A percentile compares a stretch with the other conserved stretches of the same genome.
phyloP scores from a whole-genome alignment of 1,140 invertebrate species.

The Leucophenga varia region DNA sequence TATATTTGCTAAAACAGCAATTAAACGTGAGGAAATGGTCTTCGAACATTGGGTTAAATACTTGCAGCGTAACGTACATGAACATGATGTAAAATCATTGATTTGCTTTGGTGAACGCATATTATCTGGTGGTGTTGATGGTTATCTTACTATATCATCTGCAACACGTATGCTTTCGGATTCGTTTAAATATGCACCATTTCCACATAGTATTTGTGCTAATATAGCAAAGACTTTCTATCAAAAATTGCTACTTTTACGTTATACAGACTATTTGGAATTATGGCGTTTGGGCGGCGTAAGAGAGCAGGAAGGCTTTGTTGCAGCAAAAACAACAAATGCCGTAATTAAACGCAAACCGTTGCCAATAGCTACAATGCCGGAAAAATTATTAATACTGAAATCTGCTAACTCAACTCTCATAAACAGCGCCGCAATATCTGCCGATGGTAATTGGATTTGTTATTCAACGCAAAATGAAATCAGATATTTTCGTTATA shows the following conservation, averaged over 20 bases:
- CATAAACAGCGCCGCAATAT: conserved; percentile 61
- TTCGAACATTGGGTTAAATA: conserved; percentile 75
- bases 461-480: conserved; percentile 71
- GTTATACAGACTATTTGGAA: conserved; percentile 68
- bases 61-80: conserved; percentile 74
- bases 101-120: conserved; percentile 66
- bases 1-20: conserved; percentile 65
- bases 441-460: conserved; percentile 67
- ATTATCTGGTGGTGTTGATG: conserved; percentile 78
- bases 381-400: conserved; percentile 68
- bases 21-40: conserved; percentile 61
- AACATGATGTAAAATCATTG: conserved; percentile 79
- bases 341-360: conserved; percentile 13
- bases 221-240: conserved; percentile 60
- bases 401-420: conserved; percentile 23
- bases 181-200: conserved; percentile 72
- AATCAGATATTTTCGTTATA: conserved; percentile 63
- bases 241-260: conserved; percentile 67
- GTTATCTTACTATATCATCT: conserved; percentile 69
- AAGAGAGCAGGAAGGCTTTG: conserved; percentile 14
- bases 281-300: conserved; percentile 66
- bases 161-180: conserved; percentile 60
- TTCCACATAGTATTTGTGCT: conserved; percentile 66
- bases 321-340: too few species aligned
- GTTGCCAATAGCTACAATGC: conserved; percentile 53